phyloP scores from a whole-genome alignment of 2,888 invertebrate species.

The Caenorhabditis angaria region DNA sequence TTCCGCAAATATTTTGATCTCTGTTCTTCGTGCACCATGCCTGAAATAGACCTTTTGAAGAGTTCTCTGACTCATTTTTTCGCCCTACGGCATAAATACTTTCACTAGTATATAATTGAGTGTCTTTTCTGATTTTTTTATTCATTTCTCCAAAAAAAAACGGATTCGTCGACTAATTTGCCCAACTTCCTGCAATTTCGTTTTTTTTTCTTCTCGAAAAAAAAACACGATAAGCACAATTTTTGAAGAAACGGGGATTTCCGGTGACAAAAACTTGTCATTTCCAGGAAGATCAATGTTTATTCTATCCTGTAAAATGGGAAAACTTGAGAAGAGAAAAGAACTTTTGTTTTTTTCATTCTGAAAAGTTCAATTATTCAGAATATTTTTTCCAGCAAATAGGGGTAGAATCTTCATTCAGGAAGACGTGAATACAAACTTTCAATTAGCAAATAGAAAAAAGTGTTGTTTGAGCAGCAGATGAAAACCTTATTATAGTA shows the following conservation, averaged over 20 bases:
- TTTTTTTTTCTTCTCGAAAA: background rate
- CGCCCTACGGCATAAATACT: background rate
- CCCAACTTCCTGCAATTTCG: background rate
- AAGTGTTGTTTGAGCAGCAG: background rate
- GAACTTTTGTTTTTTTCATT: background rate
- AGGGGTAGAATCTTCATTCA: background rate
- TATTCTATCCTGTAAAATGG: too few species aligned
- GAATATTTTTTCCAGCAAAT: too few species aligned
- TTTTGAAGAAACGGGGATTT: background rate
- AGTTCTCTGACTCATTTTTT: too few species aligned
- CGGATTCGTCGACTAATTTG: background rate
- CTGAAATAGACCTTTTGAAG: too few species aligned
- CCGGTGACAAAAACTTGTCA: too few species aligned
- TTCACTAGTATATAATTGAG: background rate
- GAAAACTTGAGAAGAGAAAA: background rate
- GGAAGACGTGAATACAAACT: background rate
- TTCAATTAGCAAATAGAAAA: background rate
- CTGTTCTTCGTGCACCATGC: too few species aligned
- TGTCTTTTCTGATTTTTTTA: background rate
- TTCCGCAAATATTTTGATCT: too few species aligned
- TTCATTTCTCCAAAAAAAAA: too few species aligned
- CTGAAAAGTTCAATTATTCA: too few species aligned
- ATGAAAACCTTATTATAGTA: constrained; percentile 2
- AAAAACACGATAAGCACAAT: background rate
- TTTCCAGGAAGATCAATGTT: background rate